Evolutionary conservation across 2,888 invertebrate species (phyloP).

Genomic region (Nomada flava): DNA sequence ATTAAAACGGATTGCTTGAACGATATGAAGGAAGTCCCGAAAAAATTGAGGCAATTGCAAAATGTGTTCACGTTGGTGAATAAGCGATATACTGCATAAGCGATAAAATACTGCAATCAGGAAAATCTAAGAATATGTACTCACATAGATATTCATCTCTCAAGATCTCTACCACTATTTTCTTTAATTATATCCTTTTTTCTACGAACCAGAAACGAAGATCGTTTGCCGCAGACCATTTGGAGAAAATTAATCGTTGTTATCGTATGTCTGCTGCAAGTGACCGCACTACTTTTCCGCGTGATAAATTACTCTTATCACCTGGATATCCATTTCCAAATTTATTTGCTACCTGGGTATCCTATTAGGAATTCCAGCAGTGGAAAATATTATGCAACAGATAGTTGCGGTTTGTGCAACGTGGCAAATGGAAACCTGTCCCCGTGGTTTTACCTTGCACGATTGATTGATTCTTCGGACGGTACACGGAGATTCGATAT

Average conservation of each 20-base stretch:
- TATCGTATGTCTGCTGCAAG: background rate
- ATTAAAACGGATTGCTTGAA: too few species aligned
- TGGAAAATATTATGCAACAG: constrained; percentile 48
- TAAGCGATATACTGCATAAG: too few species aligned
- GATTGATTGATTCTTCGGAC: background rate
- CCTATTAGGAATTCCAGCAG: constrained; percentile 3
- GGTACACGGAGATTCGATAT: constrained; percentile 37
- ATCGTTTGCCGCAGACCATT: background rate
- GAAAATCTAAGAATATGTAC: too few species aligned
- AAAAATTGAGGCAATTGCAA: too few species aligned
- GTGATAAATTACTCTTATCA: constrained; percentile 32
- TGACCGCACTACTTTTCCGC: background rate
- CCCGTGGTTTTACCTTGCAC: background rate
- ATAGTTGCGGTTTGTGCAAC: constrained; percentile 31
- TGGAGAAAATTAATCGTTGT: background rate
- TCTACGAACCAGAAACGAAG: background rate
- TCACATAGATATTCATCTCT: too few species aligned
- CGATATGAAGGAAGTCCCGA: too few species aligned
- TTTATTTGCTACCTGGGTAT: constrained; percentile 21
- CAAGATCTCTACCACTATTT: too few species aligned
- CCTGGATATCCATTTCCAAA: background rate
- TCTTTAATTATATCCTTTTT: background rate
- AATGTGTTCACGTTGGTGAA: too few species aligned
- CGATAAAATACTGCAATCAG: too few species aligned
- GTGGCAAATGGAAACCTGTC: background rate